A percentile compares a stretch with the other conserved stretches of the same genome.
These are phyloP conservation scores for Hirtodrosophila alboralis DNA, from an alignment of 2,888 invertebrate genomes.

Conservation along the genomic window DNA sequence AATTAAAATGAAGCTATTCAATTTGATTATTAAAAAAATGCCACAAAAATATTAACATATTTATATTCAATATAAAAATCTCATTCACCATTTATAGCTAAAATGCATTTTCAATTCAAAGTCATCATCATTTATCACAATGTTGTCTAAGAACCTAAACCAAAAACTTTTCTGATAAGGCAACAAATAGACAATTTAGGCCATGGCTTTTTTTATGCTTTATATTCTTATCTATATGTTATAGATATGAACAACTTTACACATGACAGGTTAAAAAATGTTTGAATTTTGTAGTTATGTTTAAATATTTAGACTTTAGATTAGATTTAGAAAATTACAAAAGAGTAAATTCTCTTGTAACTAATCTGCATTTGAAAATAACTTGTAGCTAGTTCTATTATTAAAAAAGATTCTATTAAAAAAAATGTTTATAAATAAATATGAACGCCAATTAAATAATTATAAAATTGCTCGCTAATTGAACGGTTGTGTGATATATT, in stretches of 20 bases:
- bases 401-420: constrained; percentile 8
- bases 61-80: too few relatives aligned
- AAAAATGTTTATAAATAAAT: constrained; percentile 1
- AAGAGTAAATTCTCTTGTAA: neutral
- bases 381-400: constrained; percentile 8
- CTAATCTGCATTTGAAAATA: neutral
- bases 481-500: too few relatives aligned
- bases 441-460: constrained; percentile 25
- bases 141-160: constrained; percentile 16
- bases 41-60: too few relatives aligned
- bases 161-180: constrained; percentile 27
- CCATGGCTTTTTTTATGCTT: constrained; percentile 56
- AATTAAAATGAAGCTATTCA: too few relatives aligned
- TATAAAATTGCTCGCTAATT: constrained; percentile 21
- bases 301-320: constrained; percentile 30
- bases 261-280: constrained; percentile 42
- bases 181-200: constrained; percentile 56
- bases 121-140: constrained; percentile 15
- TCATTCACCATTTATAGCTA: too few relatives aligned
- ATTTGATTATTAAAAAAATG: too few relatives aligned
- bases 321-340: constrained; percentile 2
- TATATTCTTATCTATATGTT: constrained; percentile 60
- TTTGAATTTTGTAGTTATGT: constrained; percentile 1
- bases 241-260: constrained; percentile 46
- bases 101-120: constrained; percentile 12